Evolutionary conservation across 2,797 vertebrate genomes (phyloP), one percentile per base, ranked within the genome.

Genomic region (Hoplostethus mediterraneus): DNA sequence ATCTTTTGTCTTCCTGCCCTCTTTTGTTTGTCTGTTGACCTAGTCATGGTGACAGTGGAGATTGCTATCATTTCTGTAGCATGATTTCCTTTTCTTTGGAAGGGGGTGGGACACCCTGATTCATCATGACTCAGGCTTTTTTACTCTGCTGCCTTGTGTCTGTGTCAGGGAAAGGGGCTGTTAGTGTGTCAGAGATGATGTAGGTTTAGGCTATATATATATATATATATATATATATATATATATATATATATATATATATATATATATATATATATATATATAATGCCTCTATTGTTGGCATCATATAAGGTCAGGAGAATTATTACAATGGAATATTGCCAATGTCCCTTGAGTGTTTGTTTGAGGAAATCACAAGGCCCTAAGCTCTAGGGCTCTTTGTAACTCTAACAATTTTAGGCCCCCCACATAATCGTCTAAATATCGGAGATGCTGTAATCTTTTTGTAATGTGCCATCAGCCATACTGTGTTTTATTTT

Each of bases 101-200:
- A 68, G 45, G 71, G 31, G 12, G 12, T 5, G 31, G 5, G 6
- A 2, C 4, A 59, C 28, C 40, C 73, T 64, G 74, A 86, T 63
- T 89, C 87, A 92, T 82, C 83, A 88, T 89, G 90, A 92, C 87
- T 88, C 84, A 89, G 87, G 77, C 21, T 45, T 82, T 21, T 90
- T 89, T 81, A 73, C 61, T 9, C 73, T 76, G 73, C 72, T 75
- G 65, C 13, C 13, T 14, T 63, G 62, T 52, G 38, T 63, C 44
- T 58, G 62, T 55, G 60, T 44, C 28, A 28, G 28, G 28, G 28
- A 28, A 28, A 28, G 53, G n/a, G 45, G 38, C 7, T 63, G 52
- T 55, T 36, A 57, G 64, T 55, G 64, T 71, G 11, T 49, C 25
- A n/a, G 21, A 54, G 62, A 65, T 67, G 67, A 77, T 80, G 13